These are phyloP conservation scores for Scortum barcoo DNA, from an alignment of 2,113 vertebrate genomes.

Conservation along the genomic window DNA sequence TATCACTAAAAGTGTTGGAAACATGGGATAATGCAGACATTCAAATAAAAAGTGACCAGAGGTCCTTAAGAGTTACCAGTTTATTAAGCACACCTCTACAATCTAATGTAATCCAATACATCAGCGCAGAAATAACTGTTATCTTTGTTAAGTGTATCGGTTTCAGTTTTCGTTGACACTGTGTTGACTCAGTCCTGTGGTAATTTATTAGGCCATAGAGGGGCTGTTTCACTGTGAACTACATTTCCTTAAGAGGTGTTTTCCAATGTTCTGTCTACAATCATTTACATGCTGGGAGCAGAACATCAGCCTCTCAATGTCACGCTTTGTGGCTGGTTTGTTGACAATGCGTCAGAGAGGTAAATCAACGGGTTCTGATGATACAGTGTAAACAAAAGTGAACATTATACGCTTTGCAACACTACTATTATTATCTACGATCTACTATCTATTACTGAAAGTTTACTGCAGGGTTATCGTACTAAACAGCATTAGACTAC, in stretches of 20 bases:
- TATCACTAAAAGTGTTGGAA: not conserved
- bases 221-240: constrained; percentile 5
- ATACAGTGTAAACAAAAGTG: constrained; percentile 6
- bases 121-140: not conserved
- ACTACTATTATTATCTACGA: too few relatives aligned
- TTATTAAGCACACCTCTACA: not conserved
- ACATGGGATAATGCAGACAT: not conserved
- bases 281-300: constrained; percentile 15
- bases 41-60: not conserved
- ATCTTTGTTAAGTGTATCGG: constrained; percentile 12
- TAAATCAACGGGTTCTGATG: constrained; percentile 8
- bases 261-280: constrained; percentile 9
- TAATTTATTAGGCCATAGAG: constrained; percentile 27
- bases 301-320: constrained; percentile 4
- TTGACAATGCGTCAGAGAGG: constrained; percentile 21
- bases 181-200: constrained; percentile 6
- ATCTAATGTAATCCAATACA: constrained; percentile 5
- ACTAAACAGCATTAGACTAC: not conserved
- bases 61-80: not conserved
- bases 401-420: not conserved
- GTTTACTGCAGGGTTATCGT: not conserved
- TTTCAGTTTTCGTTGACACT: not conserved
- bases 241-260: constrained; percentile 33
- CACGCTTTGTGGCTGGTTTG: constrained; percentile 25
- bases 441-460: not conserved